A percentile compares a stretch with the other conserved stretches of the same genome.
Conservation (phyloP, 1,140 invertebrate genomes). For the Bombus sylvicola region DNA sequence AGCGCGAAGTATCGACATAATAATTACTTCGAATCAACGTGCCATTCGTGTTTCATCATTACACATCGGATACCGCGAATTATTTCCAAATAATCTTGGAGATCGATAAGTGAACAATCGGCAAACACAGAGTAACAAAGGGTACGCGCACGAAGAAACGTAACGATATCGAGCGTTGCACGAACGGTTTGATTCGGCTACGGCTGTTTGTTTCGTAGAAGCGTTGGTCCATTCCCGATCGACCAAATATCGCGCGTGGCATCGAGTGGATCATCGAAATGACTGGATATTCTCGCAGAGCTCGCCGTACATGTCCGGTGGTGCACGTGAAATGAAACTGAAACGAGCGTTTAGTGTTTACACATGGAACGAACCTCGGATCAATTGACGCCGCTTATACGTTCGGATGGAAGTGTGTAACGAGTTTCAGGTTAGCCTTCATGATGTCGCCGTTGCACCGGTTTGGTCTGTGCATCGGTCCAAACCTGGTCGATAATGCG, state of each 20-base stretch:
- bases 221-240: neutral
- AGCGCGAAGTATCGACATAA: neutral
- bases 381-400: conserved; percentile 52
- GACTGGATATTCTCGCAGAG: conserved; percentile 18
- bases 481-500: conserved; percentile 38
- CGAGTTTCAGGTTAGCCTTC: conserved; percentile 41
- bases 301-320: neutral
- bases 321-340: conserved; percentile 45
- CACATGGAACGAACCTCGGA: conserved; percentile 41
- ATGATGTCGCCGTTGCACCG: conserved; percentile 25
- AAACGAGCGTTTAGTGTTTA: conserved; percentile 55
- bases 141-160: neutral
- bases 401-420: conserved; percentile 36
- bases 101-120: neutral
- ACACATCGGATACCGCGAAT: neutral
- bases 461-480: conserved; percentile 37
- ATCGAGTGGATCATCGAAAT: conserved; percentile 30
- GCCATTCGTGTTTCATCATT: neutral
- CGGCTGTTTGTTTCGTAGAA: neutral
- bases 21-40: neutral
- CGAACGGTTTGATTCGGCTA: neutral
- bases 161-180: neutral
- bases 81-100: neutral
- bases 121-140: neutral
- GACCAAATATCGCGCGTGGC: neutral